Conservation (phyloP, 2,113 vertebrate species). For the Hippocampus barbouri region DNA sequence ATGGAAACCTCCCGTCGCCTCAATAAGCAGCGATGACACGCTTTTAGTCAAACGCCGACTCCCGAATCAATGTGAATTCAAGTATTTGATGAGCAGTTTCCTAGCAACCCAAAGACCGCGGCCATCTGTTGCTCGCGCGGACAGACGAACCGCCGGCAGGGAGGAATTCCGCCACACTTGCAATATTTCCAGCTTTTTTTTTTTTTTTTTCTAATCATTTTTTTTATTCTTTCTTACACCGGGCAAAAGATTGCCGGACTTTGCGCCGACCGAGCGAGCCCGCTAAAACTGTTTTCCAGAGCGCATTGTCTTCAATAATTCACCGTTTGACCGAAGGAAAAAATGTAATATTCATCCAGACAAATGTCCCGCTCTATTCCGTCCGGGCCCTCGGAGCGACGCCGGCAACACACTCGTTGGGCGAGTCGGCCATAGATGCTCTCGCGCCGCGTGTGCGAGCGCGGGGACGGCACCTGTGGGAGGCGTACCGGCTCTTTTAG, state of each 20-base stretch:
- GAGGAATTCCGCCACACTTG: slow-evolving; percentile 67
- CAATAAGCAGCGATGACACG: slow-evolving; percentile 56
- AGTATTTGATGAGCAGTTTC: slow-evolving; percentile 76
- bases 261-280: slow-evolving; percentile 34
- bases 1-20: slow-evolving; percentile 48
- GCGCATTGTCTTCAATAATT: slow-evolving; percentile 73
- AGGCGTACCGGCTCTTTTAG: not conserved
- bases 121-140: slow-evolving; percentile 75
- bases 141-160: slow-evolving; percentile 59
- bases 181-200: slow-evolving; percentile 34
- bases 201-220: slow-evolving; percentile 6
- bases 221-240: not conserved
- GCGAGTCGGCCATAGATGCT: not conserved
- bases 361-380: slow-evolving; percentile 61
- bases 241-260: slow-evolving; percentile 23
- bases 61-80: slow-evolving; percentile 70
- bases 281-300: slow-evolving; percentile 49
- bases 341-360: slow-evolving; percentile 64
- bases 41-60: slow-evolving; percentile 64
- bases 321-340: slow-evolving; percentile 40
- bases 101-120: slow-evolving; percentile 70
- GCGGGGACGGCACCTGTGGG: slow-evolving; percentile 1
- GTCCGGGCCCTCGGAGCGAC: slow-evolving; percentile 32
- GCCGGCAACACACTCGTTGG: slow-evolving; percentile 18
- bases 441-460: slow-evolving; percentile 19